A percentile compares a stretch with the other conserved stretches of the same genome.
These are phyloP conservation scores for Acrossocheilus fasciatus DNA, from an alignment of 2,797 vertebrate species.

Conservation along the genomic window DNA sequence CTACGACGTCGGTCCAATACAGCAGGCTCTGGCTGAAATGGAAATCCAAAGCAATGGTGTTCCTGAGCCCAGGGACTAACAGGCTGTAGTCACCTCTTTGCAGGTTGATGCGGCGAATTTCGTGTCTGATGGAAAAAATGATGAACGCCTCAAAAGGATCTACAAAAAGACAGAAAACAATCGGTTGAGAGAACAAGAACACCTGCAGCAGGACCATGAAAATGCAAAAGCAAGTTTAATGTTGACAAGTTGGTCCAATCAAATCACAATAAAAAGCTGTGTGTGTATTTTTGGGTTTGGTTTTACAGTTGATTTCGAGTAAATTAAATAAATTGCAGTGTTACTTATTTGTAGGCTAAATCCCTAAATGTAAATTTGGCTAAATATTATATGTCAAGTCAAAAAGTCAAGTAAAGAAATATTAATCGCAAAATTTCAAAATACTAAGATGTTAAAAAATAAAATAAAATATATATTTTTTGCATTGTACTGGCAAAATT, in stretches of 20 bases:
- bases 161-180: conserved; percentile 60
- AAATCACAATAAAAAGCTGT: not conserved
- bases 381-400: not conserved
- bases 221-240: not conserved
- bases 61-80: conserved; percentile 85
- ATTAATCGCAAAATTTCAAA: not conserved
- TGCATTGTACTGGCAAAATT: too few relatives aligned
- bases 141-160: conserved; percentile 89
- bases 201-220: not conserved
- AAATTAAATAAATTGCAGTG: not conserved
- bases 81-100: conserved; percentile 87
- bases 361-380: not conserved
- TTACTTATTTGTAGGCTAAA: not conserved
- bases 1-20: conserved; percentile 90
- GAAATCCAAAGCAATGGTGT: conserved; percentile 89
- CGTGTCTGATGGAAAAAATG: conserved; percentile 90
- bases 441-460: not conserved
- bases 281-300: not conserved
- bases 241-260: not conserved
- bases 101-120: conserved; percentile 87
- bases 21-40: conserved; percentile 86
- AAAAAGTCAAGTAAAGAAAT: not conserved
- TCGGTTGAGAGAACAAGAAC: not conserved
- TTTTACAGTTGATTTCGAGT: not conserved
- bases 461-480: too few relatives aligned